Conservation (phyloP, 2,113 vertebrate genomes). For the Bujurquina vittata region DNA sequence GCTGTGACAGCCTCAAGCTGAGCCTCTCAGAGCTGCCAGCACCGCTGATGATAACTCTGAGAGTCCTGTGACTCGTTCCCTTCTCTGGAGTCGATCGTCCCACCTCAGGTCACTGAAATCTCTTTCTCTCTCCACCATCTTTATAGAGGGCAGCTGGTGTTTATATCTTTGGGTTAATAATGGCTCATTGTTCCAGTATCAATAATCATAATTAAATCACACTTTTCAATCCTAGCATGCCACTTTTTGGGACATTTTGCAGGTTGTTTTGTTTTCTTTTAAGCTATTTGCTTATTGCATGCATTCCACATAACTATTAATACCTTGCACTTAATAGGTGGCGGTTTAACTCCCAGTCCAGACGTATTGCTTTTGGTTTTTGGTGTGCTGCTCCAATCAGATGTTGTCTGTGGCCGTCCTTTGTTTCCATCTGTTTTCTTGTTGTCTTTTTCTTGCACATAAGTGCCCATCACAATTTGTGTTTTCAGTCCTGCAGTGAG, state of each 20-base stretch:
- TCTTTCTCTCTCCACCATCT: not conserved
- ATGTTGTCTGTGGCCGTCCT: not conserved
- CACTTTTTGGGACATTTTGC: too few relatives aligned
- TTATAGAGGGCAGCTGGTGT: not conserved
- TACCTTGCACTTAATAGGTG: not conserved
- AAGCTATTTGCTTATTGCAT: too few relatives aligned
- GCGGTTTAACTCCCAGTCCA: too few relatives aligned
- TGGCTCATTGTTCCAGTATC: not conserved
- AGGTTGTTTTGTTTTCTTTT: too few relatives aligned
- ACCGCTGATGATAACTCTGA: not conserved
- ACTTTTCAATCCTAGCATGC: too few relatives aligned
- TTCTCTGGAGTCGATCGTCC: accelerated
- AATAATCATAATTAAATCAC: not conserved
- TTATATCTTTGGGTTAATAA: not conserved
- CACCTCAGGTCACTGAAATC: not conserved
- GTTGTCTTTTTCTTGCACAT: too few relatives aligned
- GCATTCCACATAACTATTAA: too few relatives aligned
- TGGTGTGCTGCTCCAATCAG: not conserved
- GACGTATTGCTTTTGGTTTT: too few relatives aligned
- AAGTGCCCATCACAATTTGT: not conserved
- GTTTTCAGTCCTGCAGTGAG: not conserved
- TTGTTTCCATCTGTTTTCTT: not conserved
- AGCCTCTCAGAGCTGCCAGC: accelerated
- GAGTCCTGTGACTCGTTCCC: not conserved
- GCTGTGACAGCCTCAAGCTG: not conserved